phyloP scores from a whole-genome alignment of 2,888 invertebrate species.

The Pardosa pseudoannulata region DNA sequence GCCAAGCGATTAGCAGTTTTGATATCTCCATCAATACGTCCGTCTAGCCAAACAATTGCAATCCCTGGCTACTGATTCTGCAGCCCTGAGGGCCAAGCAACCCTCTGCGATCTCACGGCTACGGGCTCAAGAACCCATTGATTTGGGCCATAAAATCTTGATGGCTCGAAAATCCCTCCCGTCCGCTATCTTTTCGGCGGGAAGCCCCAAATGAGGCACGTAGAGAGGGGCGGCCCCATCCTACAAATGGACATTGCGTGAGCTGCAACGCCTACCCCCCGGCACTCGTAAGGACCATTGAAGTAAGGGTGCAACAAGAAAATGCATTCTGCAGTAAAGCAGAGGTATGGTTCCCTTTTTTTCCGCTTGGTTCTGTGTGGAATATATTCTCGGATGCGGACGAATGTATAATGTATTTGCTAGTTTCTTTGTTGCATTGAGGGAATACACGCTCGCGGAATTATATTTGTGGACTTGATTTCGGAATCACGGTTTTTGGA shows the following conservation, averaged over 20 bases:
- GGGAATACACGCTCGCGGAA: no score
- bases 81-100: slow-evolving; percentile 10
- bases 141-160: slow-evolving; percentile 72
- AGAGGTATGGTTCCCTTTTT: no score
- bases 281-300: not conserved
- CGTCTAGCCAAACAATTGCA: not conserved
- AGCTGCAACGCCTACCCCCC: slow-evolving; percentile 15
- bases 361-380: no score
- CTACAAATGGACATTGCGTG: slow-evolving; percentile 70
- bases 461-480: no score
- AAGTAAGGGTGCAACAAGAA: slow-evolving; percentile 43
- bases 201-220: slow-evolving; percentile 63
- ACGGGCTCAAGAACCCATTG: slow-evolving; percentile 62
- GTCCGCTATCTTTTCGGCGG: slow-evolving; percentile 13
- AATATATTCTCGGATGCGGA: no score
- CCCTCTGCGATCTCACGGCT: slow-evolving; percentile 39
- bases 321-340: not conserved
- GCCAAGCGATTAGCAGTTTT: not conserved
- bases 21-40: slow-evolving; percentile 9
- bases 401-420: no score
- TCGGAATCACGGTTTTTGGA: no score
- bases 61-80: slow-evolving; percentile 15
- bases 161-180: slow-evolving; percentile 53
- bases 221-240: slow-evolving; percentile 35
- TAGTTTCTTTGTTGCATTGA: no score